Conservation (phyloP, 2,888 invertebrate genomes). For the Lithophane socia region DNA sequence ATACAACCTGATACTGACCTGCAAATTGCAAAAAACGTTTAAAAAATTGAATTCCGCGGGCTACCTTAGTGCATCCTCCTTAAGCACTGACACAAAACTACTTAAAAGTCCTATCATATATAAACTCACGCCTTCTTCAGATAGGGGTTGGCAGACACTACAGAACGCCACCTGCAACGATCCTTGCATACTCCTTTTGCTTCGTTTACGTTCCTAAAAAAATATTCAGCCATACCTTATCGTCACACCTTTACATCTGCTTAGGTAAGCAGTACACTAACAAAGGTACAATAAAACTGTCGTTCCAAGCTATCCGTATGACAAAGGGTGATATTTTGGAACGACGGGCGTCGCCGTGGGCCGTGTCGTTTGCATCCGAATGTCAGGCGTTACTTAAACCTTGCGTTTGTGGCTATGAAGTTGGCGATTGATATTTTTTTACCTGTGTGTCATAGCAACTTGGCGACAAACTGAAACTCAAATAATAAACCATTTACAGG, state of each 20-base stretch:
- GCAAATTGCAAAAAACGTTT: too few relatives aligned
- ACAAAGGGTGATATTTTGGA: slow-evolving; percentile 61
- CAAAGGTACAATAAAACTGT: slow-evolving; percentile 39
- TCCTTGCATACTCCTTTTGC: too few relatives aligned
- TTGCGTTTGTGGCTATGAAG: slow-evolving; percentile 38
- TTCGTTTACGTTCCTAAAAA: neutral
- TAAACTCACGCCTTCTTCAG: too few relatives aligned
- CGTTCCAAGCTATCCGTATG: slow-evolving; percentile 39
- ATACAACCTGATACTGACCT: too few relatives aligned
- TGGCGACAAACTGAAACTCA: too few relatives aligned
- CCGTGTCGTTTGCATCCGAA: slow-evolving; percentile 63
- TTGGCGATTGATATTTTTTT: slow-evolving; percentile 17
- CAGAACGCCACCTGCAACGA: too few relatives aligned
- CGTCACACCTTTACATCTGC: slow-evolving; percentile 8
- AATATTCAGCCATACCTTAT: neutral
- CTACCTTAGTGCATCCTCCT: too few relatives aligned
- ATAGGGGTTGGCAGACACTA: too few relatives aligned
- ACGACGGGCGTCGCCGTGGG: slow-evolving; percentile 27
- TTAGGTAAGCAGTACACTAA: slow-evolving; percentile 35
- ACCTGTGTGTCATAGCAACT: too few relatives aligned
- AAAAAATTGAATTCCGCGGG: too few relatives aligned
- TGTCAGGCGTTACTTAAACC: slow-evolving; percentile 50
- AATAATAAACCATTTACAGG: too few relatives aligned
- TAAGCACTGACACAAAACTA: neutral
- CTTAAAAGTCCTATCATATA: too few relatives aligned